A percentile compares a stretch with the other conserved stretches of the same genome.
Evolutionary conservation across 2,888 invertebrate genomes (phyloP).

Genomic region (Rhimphoctona megacephalus): DNA sequence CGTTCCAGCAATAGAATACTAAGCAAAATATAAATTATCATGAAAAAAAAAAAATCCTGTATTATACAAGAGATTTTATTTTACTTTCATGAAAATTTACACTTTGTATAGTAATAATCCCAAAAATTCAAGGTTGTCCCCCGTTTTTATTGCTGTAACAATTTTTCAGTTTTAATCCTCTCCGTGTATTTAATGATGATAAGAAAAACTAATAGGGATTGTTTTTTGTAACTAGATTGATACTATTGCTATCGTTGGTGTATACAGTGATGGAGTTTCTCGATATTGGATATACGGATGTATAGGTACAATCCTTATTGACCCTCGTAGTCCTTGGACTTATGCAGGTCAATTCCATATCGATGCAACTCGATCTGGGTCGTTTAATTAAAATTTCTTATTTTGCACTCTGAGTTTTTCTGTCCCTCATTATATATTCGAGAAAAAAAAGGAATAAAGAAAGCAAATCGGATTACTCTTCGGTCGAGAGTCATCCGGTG

Average conservation of each 20-base stretch:
- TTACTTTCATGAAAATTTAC: too few relatives aligned
- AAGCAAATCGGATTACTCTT: neutral
- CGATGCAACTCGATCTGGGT: conserved; percentile 77
- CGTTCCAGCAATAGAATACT: too few relatives aligned
- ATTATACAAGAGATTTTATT: neutral
- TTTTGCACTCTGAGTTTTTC: conserved; percentile 34
- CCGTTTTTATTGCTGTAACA: too few relatives aligned
- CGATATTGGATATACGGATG: neutral
- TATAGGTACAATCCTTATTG: conserved; percentile 43
- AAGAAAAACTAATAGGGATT: neutral
- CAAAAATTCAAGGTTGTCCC: too few relatives aligned
- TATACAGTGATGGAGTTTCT: neutral
- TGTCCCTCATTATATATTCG: conserved; percentile 16
- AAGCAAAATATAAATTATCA: neutral
- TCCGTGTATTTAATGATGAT: too few relatives aligned
- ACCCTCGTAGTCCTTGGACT: conserved; percentile 53
- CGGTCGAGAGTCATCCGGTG: conserved; percentile 15
- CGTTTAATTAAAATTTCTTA: conserved; percentile 61
- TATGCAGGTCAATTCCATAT: conserved; percentile 77
- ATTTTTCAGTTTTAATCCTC: too few relatives aligned
- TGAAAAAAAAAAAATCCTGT: neutral
- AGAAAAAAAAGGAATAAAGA: neutral
- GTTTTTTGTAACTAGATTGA: neutral
- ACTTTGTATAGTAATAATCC: too few relatives aligned
- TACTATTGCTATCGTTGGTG: conserved; percentile 1